Base-by-base conservation (phyloP, 2,113 vertebrate species). In the Hypanus sabinus region DNA sequence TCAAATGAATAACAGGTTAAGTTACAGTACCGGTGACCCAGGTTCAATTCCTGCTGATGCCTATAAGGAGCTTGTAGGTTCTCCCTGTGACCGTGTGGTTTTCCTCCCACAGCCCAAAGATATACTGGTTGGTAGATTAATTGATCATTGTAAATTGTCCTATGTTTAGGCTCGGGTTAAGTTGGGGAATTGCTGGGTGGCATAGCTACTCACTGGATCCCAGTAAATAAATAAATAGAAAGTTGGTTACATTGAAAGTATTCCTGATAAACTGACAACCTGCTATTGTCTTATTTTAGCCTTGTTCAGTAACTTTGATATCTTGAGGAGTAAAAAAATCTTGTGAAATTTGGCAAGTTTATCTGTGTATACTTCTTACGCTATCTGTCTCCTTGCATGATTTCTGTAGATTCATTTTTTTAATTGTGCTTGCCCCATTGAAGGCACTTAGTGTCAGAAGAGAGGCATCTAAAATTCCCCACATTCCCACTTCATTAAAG, bases 341-440 rank as follows among this genome's bases (percentile, higher is more conserved):
- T 6, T 60, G 70, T 92, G 36, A 92, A n/a, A 83, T 71, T 93
- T 93, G 68, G 90, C 68, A 73, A 93, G 90, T 33, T 93, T 73
- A 73, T 36, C 11, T 27, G 24, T 46, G 36, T 3, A 10, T 73
- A 27, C 60, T 93, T 4, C 16, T 55, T 20, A 71, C 18, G 68
- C 24, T 92, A 71, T 71, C 90, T 11, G 33, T 24, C 22, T 36
- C 65, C 70, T 65, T 90, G 30, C n/a, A 33, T n/a, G 22, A 9
- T 9, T 90, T 65, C 18, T 73, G 22, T 33, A 93, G 22, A 30
- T 71, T 73, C 68, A 9, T 22, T 93, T 46, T 24, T 55, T 20
- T 4, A 75, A 70, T 7, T 11, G 24, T 38, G 33, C 24, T 38
- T 46, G 65, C 55, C 22, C 33, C 65, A 3, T 8, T 38, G 24